Conservation (phyloP, 2,888 invertebrate genomes). For the Subacronicta megacephala region DNA sequence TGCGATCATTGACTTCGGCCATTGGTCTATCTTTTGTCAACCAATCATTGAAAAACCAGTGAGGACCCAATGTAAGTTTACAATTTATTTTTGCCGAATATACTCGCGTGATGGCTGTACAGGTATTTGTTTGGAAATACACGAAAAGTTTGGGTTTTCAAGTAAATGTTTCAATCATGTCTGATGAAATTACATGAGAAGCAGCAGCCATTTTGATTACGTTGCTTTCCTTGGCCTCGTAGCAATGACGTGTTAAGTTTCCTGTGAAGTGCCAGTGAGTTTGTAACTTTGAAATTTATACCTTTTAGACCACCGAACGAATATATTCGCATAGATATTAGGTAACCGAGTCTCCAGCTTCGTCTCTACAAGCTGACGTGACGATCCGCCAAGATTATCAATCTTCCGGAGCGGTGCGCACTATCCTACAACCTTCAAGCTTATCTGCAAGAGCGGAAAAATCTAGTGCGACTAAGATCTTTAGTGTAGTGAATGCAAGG, state of each 20-base stretch:
- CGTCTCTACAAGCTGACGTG: neutral
- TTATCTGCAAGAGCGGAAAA: constrained; percentile 28
- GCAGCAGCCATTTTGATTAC: constrained; percentile 87
- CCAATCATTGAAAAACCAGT: constrained; percentile 96
- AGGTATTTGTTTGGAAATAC: constrained; percentile 58
- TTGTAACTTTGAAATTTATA: neutral
- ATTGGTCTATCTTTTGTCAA: constrained; percentile 96
- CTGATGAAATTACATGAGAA: constrained; percentile 74
- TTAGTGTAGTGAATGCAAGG: neutral
- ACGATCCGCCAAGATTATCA: constrained; percentile 3
- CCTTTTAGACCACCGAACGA: neutral
- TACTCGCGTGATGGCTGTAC: constrained; percentile 68
- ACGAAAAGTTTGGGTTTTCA: constrained; percentile 58
- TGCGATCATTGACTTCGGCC: constrained; percentile 94
- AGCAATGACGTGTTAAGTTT: constrained; percentile 78
- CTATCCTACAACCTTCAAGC: constrained; percentile 34
- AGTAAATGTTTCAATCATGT: constrained; percentile 58
- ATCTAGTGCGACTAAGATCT: neutral
- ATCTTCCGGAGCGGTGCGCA: neutral
- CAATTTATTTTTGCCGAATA: constrained; percentile 80
- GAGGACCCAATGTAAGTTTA: constrained; percentile 88
- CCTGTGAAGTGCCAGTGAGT: constrained; percentile 46
- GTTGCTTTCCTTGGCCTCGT: constrained; percentile 76
- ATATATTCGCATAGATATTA: neutral
- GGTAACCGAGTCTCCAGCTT: neutral